Conservation (phyloP, 2,113 vertebrate genomes). For the Ptyas mucosa region DNA sequence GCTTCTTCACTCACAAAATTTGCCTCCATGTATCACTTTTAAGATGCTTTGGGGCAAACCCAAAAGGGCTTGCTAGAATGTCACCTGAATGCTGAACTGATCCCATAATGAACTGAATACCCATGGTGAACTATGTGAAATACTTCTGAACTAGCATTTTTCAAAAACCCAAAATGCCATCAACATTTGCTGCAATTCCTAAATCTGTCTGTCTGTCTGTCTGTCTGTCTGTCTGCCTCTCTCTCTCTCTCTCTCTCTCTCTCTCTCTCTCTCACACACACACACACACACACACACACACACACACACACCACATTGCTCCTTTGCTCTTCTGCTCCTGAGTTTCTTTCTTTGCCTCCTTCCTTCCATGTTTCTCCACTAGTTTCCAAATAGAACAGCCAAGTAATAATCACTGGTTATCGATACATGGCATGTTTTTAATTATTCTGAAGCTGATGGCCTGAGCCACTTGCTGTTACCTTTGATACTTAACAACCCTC, state of each 20-base stretch:
- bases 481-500: background rate
- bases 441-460: constrained; percentile 13
- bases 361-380: constrained; percentile 3
- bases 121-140: background rate
- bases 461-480: background rate
- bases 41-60: background rate
- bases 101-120: background rate
- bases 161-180: background rate
- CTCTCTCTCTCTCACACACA: background rate
- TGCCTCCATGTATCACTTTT: background rate
- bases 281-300: background rate
- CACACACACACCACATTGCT: background rate
- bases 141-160: background rate
- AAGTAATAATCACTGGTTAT: constrained; percentile 7
- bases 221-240: too few relatives aligned
- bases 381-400: background rate
- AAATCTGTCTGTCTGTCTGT: background rate
- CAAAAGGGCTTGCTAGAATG: background rate
- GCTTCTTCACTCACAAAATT: background rate
- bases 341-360: background rate
- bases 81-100: background rate
- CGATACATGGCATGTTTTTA: constrained; percentile 22
- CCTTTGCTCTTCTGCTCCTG: background rate
- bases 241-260: background rate
- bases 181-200: background rate